These are phyloP conservation scores for Aurelia coerulea DNA, from an alignment of 30 jellyfish, hydroid and myxozoan species.

Conservation along the genomic window DNA sequence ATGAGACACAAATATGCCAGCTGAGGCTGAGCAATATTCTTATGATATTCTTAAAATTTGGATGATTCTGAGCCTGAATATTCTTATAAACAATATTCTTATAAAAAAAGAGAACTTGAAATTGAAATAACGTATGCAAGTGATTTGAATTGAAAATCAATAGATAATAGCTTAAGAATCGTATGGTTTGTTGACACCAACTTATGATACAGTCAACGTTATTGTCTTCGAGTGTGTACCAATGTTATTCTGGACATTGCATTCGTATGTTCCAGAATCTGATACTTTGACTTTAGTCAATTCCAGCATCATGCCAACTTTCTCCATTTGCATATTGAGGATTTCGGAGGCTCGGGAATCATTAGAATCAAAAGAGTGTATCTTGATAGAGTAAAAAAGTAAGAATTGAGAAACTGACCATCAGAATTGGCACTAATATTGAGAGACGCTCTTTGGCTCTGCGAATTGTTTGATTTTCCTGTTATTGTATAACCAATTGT, in stretches of 20 bases:
- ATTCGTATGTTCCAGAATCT: slow-evolving; percentile 42
- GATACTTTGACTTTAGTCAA: slow-evolving; percentile 1
- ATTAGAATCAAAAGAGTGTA: neutral
- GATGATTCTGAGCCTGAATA: no score
- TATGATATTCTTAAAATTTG: no score
- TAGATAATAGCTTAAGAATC: neutral
- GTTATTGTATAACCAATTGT: slow-evolving; percentile 67
- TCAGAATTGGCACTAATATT: slow-evolving; percentile 41
- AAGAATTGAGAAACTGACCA: slow-evolving; percentile 3
- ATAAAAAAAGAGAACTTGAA: no score
- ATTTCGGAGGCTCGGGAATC: slow-evolving; percentile 32
- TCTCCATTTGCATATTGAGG: slow-evolving; percentile 20
- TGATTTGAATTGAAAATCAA: neutral
- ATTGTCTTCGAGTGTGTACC: slow-evolving; percentile 13
- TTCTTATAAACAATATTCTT: no score
- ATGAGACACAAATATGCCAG: no score
- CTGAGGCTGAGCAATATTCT: no score
- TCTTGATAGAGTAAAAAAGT: no score
- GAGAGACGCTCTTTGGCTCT: slow-evolving; percentile 26
- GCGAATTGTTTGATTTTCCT: slow-evolving; percentile 20
- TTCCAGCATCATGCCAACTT: slow-evolving; percentile 61
- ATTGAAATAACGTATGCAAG: no score
- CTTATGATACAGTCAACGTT: slow-evolving; percentile 36
- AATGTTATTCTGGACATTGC: slow-evolving; percentile 43
- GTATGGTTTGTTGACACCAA: neutral